Evolutionary conservation across 1,140 invertebrate species (phyloP).

Genomic region (Halyomorpha halys): DNA sequence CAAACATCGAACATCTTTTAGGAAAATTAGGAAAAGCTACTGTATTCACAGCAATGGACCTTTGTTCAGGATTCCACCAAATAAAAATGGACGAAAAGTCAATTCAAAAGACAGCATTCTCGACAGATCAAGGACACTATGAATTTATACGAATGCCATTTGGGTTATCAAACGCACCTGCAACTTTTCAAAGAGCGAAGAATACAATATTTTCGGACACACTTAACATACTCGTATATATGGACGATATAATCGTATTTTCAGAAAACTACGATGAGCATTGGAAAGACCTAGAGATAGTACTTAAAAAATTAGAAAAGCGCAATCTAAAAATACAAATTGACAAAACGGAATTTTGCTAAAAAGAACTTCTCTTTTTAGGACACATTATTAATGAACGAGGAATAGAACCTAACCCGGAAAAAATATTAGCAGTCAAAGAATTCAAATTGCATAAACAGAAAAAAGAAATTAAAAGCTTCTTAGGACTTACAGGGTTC

Average conservation of each 20-base stretch:
- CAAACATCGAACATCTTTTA: background rate
- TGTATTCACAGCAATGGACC: no score
- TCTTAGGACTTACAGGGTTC: constrained; percentile 31
- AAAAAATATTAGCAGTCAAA: constrained; percentile 32
- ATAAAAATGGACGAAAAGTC: constrained; percentile 26
- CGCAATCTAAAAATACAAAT: constrained; percentile 30
- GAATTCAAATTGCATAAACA: constrained; percentile 30
- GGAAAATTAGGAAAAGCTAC: no score
- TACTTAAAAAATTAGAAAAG: constrained; percentile 29
- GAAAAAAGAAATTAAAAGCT: constrained; percentile 28
- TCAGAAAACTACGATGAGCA: constrained; percentile 35
- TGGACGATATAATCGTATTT: constrained; percentile 39
- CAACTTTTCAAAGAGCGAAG: constrained; percentile 32
- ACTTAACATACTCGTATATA: constrained; percentile 32
- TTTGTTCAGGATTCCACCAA: constrained; percentile 34
- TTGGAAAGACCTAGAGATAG: constrained; percentile 27
- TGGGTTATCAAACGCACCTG: constrained; percentile 17
- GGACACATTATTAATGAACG: constrained; percentile 34
- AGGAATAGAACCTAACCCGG: constrained; percentile 34
- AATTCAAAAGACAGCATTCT: constrained; percentile 29
- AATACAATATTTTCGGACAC: constrained; percentile 28
- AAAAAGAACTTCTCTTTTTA: constrained; percentile 32
- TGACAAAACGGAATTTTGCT: constrained; percentile 31
- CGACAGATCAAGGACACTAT: constrained; percentile 23
- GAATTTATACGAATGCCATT: constrained; percentile 28